Evolutionary conservation across 2,888 invertebrate genomes (phyloP), one percentile per base, ranked within the genome.

Genomic region (Abscondita cerata): DNA sequence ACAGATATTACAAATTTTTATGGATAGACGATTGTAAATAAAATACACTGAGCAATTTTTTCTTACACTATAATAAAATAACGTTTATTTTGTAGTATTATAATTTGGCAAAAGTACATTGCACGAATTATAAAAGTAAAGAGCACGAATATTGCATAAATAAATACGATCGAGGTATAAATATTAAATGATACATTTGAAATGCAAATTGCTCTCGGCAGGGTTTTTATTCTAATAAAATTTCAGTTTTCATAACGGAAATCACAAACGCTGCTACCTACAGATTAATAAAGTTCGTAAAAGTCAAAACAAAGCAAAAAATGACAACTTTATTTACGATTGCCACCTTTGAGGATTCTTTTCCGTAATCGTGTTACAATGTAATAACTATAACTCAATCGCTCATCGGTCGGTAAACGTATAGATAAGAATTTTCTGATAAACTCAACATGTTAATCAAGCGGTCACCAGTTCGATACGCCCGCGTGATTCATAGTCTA

Each of bases 371-470:
- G 62, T 66, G 69, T 61, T 59, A 48, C 50, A 62, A 51, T 55
- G 67, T 66, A 69, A 72, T 70, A 69, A 69, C 68, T 67, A 69
- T 72, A 71, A 70, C 68, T 72, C 71, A 71, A 70, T 71, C 68
- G 66, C 57, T 62, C 59, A 53, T 62, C 58, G 55, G 36, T 33
- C 55, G 54, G 16, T 51, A 57, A 6, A 4, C 4, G 65, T 57
- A 65, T 65, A 71, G 73, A 73, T 73, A 73, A 73, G 72, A 72
- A 69, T 63, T 60, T 31, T 54, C 46, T 53, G 73, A 73, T 73
- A 73, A 73, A 65, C 64, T 64, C 66, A 68, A 75, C 74, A 73
- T 75, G 75, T 74, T 75, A 75, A 75, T 75, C 72, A 72, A 72
- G 66, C 66, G 72, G 72, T 72, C 70, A 67, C 71, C 66, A 70